These are phyloP conservation scores for Neostethus bicornis DNA, from an alignment of 2,797 vertebrate genomes.

Conservation along the genomic window DNA sequence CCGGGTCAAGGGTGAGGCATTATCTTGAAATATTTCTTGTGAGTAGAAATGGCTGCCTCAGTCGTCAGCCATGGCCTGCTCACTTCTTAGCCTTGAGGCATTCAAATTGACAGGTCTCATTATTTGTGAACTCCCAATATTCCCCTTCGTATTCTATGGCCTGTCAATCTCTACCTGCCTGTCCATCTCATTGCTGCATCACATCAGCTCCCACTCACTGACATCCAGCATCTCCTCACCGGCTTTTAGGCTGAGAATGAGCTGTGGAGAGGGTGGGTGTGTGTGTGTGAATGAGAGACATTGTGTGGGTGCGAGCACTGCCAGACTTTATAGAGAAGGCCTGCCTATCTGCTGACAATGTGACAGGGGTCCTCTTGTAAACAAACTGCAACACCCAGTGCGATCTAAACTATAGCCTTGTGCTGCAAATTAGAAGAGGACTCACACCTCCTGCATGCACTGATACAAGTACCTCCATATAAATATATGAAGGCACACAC, in stretches of 20 bases:
- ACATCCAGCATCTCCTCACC: conserved; percentile 57
- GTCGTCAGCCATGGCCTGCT: conserved; percentile 52
- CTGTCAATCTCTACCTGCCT: conserved; percentile 77
- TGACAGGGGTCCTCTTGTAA: conserved; percentile 87
- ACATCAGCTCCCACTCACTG: conserved; percentile 59
- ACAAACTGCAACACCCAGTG: conserved; percentile 86
- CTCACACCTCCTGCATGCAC: conserved; percentile 67
- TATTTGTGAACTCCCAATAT: conserved; percentile 76
- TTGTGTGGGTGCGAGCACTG: conserved; percentile 43
- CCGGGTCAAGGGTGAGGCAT: conserved; percentile 77
- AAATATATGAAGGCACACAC: conserved; percentile 40
- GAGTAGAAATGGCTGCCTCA: conserved; percentile 56
- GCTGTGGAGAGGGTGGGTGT: conserved; percentile 5
- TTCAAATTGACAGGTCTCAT: conserved; percentile 83
- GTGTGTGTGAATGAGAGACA: conserved; percentile 21
- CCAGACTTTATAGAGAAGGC: conserved; percentile 74
- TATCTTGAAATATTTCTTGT: conserved; percentile 59
- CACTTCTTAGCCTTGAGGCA: conserved; percentile 73
- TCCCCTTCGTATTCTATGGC: conserved; percentile 64
- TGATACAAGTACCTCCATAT: conserved; percentile 20
- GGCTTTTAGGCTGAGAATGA: conserved; percentile 39
- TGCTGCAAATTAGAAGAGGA: conserved; percentile 89
- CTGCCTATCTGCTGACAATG: conserved; percentile 80
- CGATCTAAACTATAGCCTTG: conserved; percentile 82
- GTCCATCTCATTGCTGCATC: conserved; percentile 67